phyloP scores from a whole-genome alignment of 2,888 invertebrate species.

The Mycalesis mineus region DNA sequence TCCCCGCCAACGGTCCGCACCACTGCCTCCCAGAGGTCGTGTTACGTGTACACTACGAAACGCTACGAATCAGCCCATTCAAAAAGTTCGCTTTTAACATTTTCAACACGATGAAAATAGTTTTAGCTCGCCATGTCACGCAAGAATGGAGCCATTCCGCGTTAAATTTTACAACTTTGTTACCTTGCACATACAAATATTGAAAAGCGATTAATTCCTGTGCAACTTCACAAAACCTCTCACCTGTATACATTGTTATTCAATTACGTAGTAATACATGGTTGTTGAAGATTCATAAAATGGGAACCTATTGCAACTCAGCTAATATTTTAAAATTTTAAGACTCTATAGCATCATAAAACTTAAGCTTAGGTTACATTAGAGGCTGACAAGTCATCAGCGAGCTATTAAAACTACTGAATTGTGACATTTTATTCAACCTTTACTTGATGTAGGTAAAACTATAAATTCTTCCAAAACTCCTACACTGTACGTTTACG shows the following conservation, averaged over 20 bases:
- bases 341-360: not conserved
- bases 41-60: conserved; percentile 1
- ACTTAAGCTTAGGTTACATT: not conserved
- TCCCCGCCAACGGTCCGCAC: not conserved
- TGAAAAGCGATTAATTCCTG: not conserved
- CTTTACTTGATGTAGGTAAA: too few species aligned
- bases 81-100: not conserved
- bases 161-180: conserved; percentile 3
- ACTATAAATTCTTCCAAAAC: too few species aligned
- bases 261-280: too few species aligned
- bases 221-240: not conserved
- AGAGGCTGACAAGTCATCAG: too few species aligned
- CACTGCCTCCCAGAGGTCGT: not conserved
- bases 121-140: conserved; percentile 2
- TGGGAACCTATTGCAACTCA: too few species aligned
- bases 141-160: not conserved
- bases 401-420: too few species aligned
- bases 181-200: not conserved
- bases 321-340: too few species aligned
- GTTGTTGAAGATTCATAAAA: too few species aligned
- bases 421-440: not conserved
- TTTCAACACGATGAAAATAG: conserved; percentile 8
- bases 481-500: not conserved
- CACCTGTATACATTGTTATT: too few species aligned
- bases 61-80: not conserved